Evolutionary conservation across 2,113 vertebrate species (phyloP), one percentile per base, ranked within the genome.

Genomic region (Dromaius novaehollandiae): DNA sequence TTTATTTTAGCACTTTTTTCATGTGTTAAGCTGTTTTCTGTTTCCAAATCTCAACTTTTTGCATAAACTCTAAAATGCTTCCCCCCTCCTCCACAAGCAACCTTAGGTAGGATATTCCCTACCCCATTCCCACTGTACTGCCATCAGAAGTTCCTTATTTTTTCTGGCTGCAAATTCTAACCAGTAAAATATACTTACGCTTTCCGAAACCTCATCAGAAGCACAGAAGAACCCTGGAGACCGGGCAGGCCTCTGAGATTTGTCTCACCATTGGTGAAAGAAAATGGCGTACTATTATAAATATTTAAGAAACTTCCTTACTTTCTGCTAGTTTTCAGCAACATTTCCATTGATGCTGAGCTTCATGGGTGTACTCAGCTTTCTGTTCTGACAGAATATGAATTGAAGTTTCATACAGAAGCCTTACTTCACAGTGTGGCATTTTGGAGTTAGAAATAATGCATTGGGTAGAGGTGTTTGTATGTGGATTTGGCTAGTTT

Each of bases 381-480:
- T 66, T 63, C 77, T 61, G 5, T 55, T 70, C 26, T 58, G 50
- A 84, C 24, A 25, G 55, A 80, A 64, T 46, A 26, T 42, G 30
- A 46, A 46, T 13, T 0, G 1, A 58, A 38, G 53, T 53, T 63
- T 50, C 17, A 5, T 7, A 10, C 40, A 70, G 63, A 73, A 74
- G 42, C 9, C 24, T 3, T 87, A 55, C n/a, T 34, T 20, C 20
- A 8, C 8, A 15, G 7, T 17, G 34, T 4, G 51, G 13, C 11
- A 78, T 44, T 64, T 73, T 28, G 80, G 42, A 34, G 19, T 7
- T 51, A 58, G 58, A 51, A 74, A n/a, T 0, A 53, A 13, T 12
- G 11, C 1, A 4, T 17, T 30, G 9, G 0, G 1, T 30, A 36
- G 40, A 22, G 48, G n/a, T 2, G 0, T 7, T 69, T 51, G 20